Evolutionary conservation across 2,888 invertebrate genomes (phyloP).

Genomic region (Catocala fraxini): DNA sequence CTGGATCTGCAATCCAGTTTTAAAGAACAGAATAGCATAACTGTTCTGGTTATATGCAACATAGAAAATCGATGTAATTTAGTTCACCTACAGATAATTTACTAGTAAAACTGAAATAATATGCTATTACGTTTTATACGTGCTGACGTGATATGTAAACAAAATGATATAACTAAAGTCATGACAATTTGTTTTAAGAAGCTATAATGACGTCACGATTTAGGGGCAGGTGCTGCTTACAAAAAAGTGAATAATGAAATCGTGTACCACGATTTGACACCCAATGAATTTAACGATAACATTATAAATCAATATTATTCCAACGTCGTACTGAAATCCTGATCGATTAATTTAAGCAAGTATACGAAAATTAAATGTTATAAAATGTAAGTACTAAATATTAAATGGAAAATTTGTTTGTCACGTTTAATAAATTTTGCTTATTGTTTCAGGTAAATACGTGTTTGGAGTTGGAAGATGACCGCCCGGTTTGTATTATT

Average conservation of each 20-base stretch:
- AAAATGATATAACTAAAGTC: no score
- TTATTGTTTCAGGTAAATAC: conserved; percentile 57
- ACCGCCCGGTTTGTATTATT: not conserved
- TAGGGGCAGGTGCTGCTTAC: conserved; percentile 21
- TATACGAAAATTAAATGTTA: conserved; percentile 44
- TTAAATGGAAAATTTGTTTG: conserved; percentile 20
- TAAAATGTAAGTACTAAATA: conserved; percentile 17
- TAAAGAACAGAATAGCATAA: no score
- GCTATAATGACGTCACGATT: conserved; percentile 15
- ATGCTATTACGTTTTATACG: no score
- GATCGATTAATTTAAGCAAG: conserved; percentile 62
- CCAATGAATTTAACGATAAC: conserved; percentile 54
- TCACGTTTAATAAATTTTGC: conserved; percentile 21
- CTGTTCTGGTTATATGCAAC: no score
- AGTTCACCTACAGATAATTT: no score
- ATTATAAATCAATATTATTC: conserved; percentile 63
- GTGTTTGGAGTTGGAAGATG: conserved; percentile 6
- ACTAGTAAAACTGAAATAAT: no score
- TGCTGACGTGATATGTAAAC: no score
- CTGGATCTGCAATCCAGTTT: no score
- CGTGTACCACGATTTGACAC: conserved; percentile 62
- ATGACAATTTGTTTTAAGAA: not conserved
- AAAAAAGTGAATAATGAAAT: conserved; percentile 46
- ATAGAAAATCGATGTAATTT: no score
- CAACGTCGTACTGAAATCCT: conserved; percentile 54